Conservation (phyloP, 2,797 vertebrate genomes). For the Danio albolineatus region DNA sequence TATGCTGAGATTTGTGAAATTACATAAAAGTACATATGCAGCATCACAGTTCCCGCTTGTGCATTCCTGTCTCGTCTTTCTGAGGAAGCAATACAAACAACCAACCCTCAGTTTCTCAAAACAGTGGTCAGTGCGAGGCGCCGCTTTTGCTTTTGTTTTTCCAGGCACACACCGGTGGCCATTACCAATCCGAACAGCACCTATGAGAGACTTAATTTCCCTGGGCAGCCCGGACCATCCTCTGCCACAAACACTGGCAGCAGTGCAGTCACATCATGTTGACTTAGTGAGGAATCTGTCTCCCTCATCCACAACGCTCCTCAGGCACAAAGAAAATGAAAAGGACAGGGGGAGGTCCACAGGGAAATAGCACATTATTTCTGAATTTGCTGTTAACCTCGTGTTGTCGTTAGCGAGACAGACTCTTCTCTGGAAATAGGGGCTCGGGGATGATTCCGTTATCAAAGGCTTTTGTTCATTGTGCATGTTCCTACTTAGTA, state of each 20-base stretch:
- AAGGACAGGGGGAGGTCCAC: constrained; percentile 68
- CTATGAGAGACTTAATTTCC: constrained; percentile 80
- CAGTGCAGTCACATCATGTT: constrained; percentile 78
- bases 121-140: background rate
- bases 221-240: constrained; percentile 74
- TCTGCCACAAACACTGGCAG: constrained; percentile 74
- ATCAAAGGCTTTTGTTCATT: constrained; percentile 68
- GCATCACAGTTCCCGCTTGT: background rate
- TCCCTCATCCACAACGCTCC: constrained; percentile 73
- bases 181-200: constrained; percentile 71
- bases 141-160: constrained; percentile 44
- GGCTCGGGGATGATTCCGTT: constrained; percentile 61
- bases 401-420: constrained; percentile 72
- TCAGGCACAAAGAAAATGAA: constrained; percentile 65
- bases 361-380: constrained; percentile 70
- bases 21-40: constrained; percentile 20
- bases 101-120: constrained; percentile 23
- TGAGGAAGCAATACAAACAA: constrained; percentile 34
- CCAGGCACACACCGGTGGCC: constrained; percentile 58
- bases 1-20: constrained; percentile 25
- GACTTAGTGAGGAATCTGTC: constrained; percentile 79
- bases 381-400: constrained; percentile 74
- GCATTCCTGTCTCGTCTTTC: constrained; percentile 13
- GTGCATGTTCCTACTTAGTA: constrained; percentile 55
- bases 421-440: constrained; percentile 63